Conservation (phyloP, 2,113 vertebrate species). For the Synodontis membranacea region DNA sequence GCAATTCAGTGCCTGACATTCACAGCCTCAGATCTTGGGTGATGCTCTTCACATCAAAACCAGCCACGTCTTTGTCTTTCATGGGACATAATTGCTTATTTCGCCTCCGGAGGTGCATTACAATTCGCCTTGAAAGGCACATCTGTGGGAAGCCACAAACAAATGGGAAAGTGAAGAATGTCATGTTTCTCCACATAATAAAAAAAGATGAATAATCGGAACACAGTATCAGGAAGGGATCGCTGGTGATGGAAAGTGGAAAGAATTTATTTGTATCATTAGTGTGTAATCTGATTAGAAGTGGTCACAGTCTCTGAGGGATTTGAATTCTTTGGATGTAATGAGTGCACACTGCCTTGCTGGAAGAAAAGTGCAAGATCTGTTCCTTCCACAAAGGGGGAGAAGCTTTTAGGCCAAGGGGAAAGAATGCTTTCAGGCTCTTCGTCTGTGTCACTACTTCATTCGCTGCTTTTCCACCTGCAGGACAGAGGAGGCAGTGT, state of each 20-base stretch:
- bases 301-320: not conserved
- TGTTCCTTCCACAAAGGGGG: not conserved
- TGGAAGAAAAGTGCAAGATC: not conserved
- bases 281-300: conserved; percentile 30
- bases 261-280: conserved; percentile 12
- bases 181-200: not conserved
- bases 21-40: conserved; percentile 14
- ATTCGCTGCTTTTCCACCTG: not conserved
- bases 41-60: conserved; percentile 24
- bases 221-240: not conserved
- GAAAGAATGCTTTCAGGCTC: conserved; percentile 20
- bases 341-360: not conserved
- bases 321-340: conserved; percentile 19
- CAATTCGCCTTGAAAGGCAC: conserved; percentile 1
- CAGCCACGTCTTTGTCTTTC: conserved; percentile 2
- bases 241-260: not conserved
- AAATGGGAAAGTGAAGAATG: not conserved
- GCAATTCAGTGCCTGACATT: conserved; percentile 5
- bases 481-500: not conserved
- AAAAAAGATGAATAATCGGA: not conserved
- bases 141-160: not conserved
- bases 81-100: conserved; percentile 14
- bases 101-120: conserved; percentile 1
- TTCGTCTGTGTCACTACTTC: not conserved
- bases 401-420: conserved; percentile 23